These are phyloP conservation scores for Enteromius mattozi DNA, from an alignment of 2,797 vertebrate species.

Conservation along the genomic window DNA sequence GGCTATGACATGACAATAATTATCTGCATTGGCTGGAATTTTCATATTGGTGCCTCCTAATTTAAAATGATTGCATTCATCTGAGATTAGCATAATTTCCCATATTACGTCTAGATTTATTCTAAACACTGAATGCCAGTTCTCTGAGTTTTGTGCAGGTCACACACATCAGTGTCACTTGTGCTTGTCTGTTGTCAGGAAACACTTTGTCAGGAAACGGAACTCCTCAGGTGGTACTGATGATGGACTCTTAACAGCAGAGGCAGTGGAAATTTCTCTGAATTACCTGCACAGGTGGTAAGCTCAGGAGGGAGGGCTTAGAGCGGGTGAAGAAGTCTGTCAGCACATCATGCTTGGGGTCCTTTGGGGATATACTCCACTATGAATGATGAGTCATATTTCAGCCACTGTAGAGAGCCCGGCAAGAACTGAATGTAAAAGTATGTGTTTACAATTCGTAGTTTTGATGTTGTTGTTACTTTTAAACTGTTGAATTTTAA, in stretches of 20 bases:
- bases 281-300: conserved; percentile 51
- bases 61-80: not conserved
- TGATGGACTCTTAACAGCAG: conserved; percentile 42
- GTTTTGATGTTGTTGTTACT: not conserved
- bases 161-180: conserved; percentile 45
- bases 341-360: conserved; percentile 36
- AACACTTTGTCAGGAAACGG: conserved; percentile 51
- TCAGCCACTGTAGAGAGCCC: conserved; percentile 10
- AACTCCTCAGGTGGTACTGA: conserved; percentile 48
- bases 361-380: conserved; percentile 18
- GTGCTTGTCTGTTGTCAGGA: conserved; percentile 44
- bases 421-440: not conserved
- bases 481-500: not conserved
- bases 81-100: not conserved
- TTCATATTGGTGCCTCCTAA: not conserved
- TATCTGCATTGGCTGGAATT: not conserved
- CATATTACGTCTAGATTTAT: not conserved
- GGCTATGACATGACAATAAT: not conserved
- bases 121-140: not conserved
- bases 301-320: conserved; percentile 28
- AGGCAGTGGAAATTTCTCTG: conserved; percentile 42
- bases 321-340: conserved; percentile 23
- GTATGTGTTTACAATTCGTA: not conserved
- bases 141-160: conserved; percentile 35
- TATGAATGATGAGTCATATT: conserved; percentile 39